Evolutionary conservation across 2,113 vertebrate genomes (phyloP).

Genomic region (Illadopsis cleaveri): DNA sequence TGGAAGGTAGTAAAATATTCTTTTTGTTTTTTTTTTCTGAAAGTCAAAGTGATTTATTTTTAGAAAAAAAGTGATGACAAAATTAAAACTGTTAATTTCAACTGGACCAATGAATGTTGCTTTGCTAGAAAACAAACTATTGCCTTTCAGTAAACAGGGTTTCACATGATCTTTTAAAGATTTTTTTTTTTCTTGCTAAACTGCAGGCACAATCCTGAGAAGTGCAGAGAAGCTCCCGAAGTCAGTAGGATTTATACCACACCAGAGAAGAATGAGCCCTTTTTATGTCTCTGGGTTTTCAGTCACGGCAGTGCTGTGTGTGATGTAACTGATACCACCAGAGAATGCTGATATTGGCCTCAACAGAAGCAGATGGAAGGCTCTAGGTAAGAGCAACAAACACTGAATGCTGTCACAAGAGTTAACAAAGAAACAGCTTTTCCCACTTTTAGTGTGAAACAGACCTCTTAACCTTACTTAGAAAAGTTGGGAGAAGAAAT

Average conservation of each 20-base stretch:
- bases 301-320: rapidly evolving
- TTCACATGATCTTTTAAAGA: neutral
- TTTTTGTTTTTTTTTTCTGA: neutral
- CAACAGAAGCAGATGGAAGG: neutral
- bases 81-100: neutral
- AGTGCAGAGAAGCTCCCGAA: neutral
- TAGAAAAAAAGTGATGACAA: neutral
- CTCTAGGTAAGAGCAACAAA: neutral
- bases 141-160: conserved; percentile 2
- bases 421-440: neutral
- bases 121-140: conserved; percentile 22
- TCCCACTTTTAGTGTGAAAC: neutral
- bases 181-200: neutral
- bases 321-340: neutral
- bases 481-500: neutral
- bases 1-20: conserved; percentile 1
- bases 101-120: neutral
- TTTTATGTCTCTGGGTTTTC: neutral
- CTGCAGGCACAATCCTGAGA: conserved; percentile 11
- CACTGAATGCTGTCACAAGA: neutral
- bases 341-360: neutral
- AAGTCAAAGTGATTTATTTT: neutral
- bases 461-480: neutral
- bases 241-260: neutral
- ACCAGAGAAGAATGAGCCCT: conserved; percentile 1